Base-by-base conservation (phyloP, 2,797 vertebrate genomes). In the Ibycter americanus region DNA sequence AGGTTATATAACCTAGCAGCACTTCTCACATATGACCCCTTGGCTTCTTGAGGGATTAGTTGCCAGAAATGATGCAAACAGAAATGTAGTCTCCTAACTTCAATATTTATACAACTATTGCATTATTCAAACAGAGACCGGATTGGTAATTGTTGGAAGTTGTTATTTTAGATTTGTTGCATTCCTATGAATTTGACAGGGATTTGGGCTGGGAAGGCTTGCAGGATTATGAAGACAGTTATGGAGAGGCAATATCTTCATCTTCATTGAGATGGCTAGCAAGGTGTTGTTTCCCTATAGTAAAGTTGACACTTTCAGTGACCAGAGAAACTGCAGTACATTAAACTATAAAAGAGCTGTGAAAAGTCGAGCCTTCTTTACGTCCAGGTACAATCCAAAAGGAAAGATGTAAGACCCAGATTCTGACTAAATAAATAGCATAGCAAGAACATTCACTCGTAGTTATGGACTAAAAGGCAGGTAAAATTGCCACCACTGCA, bases 51-150 rank as follows among this genome's bases (percentile, higher is more conserved):
- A 86, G 91, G 55, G 68, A 81, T 74, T 81, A 79, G 21, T 72
- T 83, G 29, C 65, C 76, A 86, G 65, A 91, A 93, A 93, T 47
- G 93, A 89, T 18, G 23, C 47, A 91, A 92, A 95, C 31, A 88
- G 32, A 90, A 93, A 71, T 13, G 19, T 27, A 81, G 61, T 68
- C 38, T 90, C 68, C 32, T 74, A 88, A 85, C 72, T 95, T 86
- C 80, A 95, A 38, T 81, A 83, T 91, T 94, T 91, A 72, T 68
- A 91, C 15, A 91, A 65, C 38, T 36, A 55, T 26, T 77, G 78
- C 44, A 79, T 91, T 94, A 90, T 88, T 93, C 79, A 94, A 87
- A 80, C 26, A 94, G 40, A 93, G n/a, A 76, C 22, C 6, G 4
- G 83, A 90, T 47, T 68, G 38, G 20, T 71, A 91, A 83, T 61